Evolutionary conservation across 2,113 vertebrate species (phyloP).

Genomic region (Eretmochelys imbricata): DNA sequence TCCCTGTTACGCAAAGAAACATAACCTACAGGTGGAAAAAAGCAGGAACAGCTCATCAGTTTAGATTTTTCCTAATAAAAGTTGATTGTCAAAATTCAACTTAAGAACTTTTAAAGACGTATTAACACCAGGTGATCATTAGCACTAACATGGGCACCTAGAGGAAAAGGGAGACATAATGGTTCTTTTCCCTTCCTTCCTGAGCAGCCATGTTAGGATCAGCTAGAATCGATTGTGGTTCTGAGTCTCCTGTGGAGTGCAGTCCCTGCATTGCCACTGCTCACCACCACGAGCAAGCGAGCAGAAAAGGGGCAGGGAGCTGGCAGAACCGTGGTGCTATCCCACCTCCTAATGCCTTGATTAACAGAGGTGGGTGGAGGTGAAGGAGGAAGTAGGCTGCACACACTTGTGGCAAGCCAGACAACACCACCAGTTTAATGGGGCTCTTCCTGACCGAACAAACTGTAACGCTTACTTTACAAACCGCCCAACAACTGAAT

Average conservation of each 20-base stretch:
- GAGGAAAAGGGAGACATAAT: not conserved
- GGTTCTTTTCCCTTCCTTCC: not conserved
- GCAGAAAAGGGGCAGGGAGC: not conserved
- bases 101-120: not conserved
- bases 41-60: not conserved
- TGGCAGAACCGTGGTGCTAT: not conserved
- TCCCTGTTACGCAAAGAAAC: not conserved
- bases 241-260: not conserved
- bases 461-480: too few relatives aligned
- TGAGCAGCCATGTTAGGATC: not conserved
- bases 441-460: too few relatives aligned
- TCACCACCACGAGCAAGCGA: not conserved
- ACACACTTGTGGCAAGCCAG: not conserved
- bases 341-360: not conserved
- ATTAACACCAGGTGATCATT: not conserved
- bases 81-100: not conserved
- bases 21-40: not conserved
- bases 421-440: too few relatives aligned
- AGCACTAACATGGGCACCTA: not conserved
- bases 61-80: not conserved
- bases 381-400: not conserved
- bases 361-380: not conserved
- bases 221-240: not conserved
- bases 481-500: too few relatives aligned
- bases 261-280: not conserved